Percentiles rank a stretch among this genome's conserved stretches.
These are phyloP conservation scores for Hypomecis atomaria DNA, from an alignment of 2,888 invertebrate genomes.

Conservation along the genomic window DNA sequence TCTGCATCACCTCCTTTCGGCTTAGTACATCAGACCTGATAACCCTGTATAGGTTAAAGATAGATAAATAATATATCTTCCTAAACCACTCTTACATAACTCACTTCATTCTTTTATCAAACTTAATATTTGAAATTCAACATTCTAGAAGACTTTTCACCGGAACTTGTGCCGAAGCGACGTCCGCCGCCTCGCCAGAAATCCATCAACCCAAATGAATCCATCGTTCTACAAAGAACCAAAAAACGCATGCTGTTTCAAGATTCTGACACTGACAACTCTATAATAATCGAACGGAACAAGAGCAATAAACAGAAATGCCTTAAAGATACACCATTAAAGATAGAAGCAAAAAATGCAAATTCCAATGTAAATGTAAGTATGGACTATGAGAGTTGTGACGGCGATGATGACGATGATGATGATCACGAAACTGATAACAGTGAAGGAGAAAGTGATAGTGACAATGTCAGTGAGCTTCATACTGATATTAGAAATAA, in stretches of 20 bases:
- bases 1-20: too few relatives aligned
- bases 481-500: conserved; percentile 13
- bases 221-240: conserved; percentile 58
- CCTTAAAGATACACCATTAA: conserved; percentile 70
- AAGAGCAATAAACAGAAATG: conserved; percentile 65
- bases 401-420: conserved; percentile 12
- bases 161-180: conserved; percentile 67
- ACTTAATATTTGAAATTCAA: background rate
- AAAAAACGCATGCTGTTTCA: conserved; percentile 69
- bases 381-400: conserved; percentile 32
- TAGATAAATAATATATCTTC: too few relatives aligned
- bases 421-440: conserved; percentile 28
- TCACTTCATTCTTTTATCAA: too few relatives aligned
- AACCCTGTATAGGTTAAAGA: too few relatives aligned
- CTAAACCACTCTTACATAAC: too few relatives aligned
- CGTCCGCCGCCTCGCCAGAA: conserved; percentile 46
- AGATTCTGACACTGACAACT: conserved; percentile 77
- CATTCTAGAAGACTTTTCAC: conserved; percentile 60
- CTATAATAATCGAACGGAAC: conserved; percentile 68
- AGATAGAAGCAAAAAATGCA: conserved; percentile 46
- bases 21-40: too few relatives aligned
- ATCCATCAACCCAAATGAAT: conserved; percentile 47
- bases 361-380: conserved; percentile 17
- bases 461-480: conserved; percentile 13
- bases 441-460: conserved; percentile 34